Evolutionary conservation across 2,797 vertebrate genomes (phyloP).

Genomic region (Gallinago solitaria): DNA sequence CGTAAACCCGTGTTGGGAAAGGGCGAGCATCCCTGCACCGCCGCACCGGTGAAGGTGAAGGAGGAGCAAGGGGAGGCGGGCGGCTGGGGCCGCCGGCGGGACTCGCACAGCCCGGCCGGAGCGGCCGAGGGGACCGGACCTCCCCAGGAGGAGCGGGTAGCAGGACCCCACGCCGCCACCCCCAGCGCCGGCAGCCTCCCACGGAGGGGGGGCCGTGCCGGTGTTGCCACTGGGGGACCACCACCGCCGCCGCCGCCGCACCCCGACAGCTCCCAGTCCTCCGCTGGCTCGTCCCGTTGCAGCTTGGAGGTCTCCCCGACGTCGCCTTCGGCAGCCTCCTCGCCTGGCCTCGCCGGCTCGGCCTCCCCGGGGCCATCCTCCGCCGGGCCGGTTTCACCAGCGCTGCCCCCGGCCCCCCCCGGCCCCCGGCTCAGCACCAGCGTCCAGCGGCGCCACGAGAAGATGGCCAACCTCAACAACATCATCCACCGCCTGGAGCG

Average conservation of each 20-base stretch:
- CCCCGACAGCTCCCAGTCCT: constrained; percentile 88
- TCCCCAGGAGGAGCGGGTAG: constrained; percentile 75
- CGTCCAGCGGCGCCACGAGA: constrained; percentile 94
- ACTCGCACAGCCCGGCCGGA: constrained; percentile 62
- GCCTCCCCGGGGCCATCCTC: constrained; percentile 91
- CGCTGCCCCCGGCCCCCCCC: constrained; percentile 75
- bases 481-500: constrained; percentile 97
- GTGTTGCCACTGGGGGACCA: background rate
- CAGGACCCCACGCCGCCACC: constrained; percentile 43
- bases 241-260: constrained; percentile 69
- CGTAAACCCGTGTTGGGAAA: constrained; percentile 76
- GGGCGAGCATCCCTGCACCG: constrained; percentile 53
- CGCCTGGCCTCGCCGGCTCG: constrained; percentile 90
- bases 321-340: constrained; percentile 91
- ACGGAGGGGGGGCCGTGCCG: constrained; percentile 55
- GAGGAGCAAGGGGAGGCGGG: constrained; percentile 83
- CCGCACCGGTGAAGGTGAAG: constrained; percentile 80
- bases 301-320: constrained; percentile 92
- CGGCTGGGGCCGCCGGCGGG: constrained; percentile 44
- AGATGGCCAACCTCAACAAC: constrained; percentile 99
- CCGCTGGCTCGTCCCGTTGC: constrained; percentile 87
- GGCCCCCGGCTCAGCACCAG: constrained; percentile 87
- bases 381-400: constrained; percentile 91
- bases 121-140: constrained; percentile 66
- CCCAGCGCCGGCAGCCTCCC: constrained; percentile 66